Conservation (phyloP, 2,113 vertebrate species). For the Oreotrochilus melanogaster region DNA sequence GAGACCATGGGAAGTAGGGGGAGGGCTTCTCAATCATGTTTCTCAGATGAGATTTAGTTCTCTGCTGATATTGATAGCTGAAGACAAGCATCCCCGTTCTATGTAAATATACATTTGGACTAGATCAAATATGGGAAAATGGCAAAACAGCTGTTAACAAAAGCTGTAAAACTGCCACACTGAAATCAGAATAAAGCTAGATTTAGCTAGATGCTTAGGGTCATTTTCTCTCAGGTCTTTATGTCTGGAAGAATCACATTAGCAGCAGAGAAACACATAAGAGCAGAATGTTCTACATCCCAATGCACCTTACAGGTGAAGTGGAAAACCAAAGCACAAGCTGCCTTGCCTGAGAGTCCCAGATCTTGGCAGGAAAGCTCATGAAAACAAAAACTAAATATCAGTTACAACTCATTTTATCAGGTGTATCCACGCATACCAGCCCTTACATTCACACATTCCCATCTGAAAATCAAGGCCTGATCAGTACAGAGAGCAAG, state of each 20-base stretch:
- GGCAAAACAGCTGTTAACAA: not conserved
- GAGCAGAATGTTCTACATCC: not conserved
- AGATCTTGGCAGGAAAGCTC: not conserved
- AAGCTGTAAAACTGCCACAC: not conserved
- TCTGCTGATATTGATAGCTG: not conserved
- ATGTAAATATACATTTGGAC: not conserved
- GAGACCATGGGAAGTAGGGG: not conserved
- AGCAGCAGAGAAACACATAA: not conserved
- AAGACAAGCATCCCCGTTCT: not conserved
- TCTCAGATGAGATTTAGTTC: not conserved
- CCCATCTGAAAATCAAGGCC: not conserved
- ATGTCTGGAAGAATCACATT: not conserved
- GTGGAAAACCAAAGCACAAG: not conserved
- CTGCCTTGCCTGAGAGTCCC: not conserved
- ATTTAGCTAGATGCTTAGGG: not conserved
- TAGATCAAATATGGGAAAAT: not conserved
- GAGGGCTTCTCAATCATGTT: not conserved
- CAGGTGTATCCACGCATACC: accelerated
- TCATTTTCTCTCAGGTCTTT: not conserved
- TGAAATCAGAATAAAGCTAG: not conserved
- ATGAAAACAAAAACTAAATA: not conserved
- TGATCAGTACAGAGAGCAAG: not conserved
- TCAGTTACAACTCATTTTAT: not conserved
- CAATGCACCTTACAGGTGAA: not conserved
- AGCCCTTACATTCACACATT: not conserved